Base-by-base conservation (phyloP, 2,797 vertebrate genomes). In the Cyprinodon diabolis region DNA sequence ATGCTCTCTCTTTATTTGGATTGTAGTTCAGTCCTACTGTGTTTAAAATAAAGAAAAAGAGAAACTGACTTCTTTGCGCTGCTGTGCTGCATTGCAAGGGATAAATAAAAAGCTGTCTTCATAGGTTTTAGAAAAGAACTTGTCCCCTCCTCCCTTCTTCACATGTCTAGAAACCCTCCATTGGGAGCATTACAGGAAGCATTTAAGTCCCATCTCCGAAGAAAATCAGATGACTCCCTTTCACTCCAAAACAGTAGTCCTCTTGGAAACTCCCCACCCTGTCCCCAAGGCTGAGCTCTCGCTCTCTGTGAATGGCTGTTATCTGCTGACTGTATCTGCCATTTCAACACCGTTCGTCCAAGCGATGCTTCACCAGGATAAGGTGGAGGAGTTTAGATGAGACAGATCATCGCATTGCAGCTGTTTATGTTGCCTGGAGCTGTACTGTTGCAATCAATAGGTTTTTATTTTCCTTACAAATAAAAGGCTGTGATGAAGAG, bases 201-300 rank as follows among this genome's bases (percentile, higher is more conserved):
- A n/a, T 83, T 84, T 79, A 76, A 79, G 84, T 89, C 69, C 71
- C 45, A 84, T 83, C 68, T 25, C 69, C 23, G 69, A 75, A 84
- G 69, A 62, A 79, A 69, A 69, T 84, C 79, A 72, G 75, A 47
- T 71, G 52, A 23, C 74, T 79, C 47, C 72, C 75, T 69, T 63
- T 40, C 75, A 72, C 60, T 74, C 4, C 12, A 78, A 82, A 55
- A 17, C 52, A 6, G 35, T 35, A 69, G 68, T 76, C 45, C 68
- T 77, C 69, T 82, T 77, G 84, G 86, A 91, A 76, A 72, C 68
- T 77, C 80, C 77, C 87, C 84, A 79, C 90, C 91, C 91, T 66
- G 72, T 90, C 90, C 87, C 90, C 11, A 9, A 83, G 91, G 90
- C 86, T 58, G 72, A 84, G 69, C 57, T 66, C 51, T 43, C 69